Base-by-base conservation (phyloP, 2,888 invertebrate species). In the Ceriagrion tenellum region DNA sequence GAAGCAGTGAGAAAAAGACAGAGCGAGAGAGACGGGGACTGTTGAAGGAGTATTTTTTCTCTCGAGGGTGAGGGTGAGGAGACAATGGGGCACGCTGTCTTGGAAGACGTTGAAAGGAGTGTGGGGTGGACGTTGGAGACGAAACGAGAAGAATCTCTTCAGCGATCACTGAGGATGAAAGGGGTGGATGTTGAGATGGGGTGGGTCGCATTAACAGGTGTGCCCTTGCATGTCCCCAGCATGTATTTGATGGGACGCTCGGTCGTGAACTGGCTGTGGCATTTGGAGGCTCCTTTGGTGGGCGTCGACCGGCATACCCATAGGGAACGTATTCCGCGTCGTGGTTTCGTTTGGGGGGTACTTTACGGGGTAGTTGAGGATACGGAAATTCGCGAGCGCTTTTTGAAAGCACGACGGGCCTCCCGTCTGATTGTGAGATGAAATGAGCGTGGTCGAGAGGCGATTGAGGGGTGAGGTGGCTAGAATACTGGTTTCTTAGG, bases 1-100 rank as follows among this genome's bases (percentile, higher is more conserved):
- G n/a, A 26, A 69, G 69, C 69, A 26, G 81, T 30, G 23, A 47
- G 47, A 47, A 8, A 47, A 8, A 47, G 47, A 47, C 4, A 2
- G 47, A 8, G 47, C 47, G 47, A 47, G 47, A 47, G 47, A n/a
- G 69, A 69, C 12, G 81, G 35, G 30, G 35, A 30, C 35, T 81
- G 81, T 18, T 81, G 30, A 81, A 35, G 30, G 13, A 10, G 35
- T 13, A 30, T 81, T 81, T 81, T 81, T 81, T 81, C n/a, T 12
- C 69, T 81, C 18, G 13, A 35, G 35, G 30, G 35, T 81, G 81
- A 35, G 30, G 81, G 81, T 35, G 10, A 18, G 35, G 35, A 35
- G 30, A 81, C 81, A 81, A 81, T 81, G 81, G 30, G 35, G 35
- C 81, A 30, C 81, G 26, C 69, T 69, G 81, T 81, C 81, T 81